Base-by-base conservation (phyloP, 2,797 vertebrate species). In the Emydoidea blandingii region DNA sequence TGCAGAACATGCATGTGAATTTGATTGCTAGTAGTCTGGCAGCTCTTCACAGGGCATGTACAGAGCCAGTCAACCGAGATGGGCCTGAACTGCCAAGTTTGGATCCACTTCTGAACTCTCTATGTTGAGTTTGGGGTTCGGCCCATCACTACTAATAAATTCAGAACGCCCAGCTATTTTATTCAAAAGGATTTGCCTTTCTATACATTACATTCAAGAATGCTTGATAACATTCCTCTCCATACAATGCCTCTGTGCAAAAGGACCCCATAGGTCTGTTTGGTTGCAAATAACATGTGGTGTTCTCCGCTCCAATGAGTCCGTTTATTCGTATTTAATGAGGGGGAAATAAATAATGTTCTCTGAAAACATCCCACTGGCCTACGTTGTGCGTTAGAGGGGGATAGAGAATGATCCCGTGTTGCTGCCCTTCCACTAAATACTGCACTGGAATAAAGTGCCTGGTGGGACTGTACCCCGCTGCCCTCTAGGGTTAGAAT, bases 301-400 rank as follows among this genome's bases (percentile, higher is more conserved):
- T 91, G 37, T 95, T 97, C 96, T 97, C 92, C 97, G 98, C 97
- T 98, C 91, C 94, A 96, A 87, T 96, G 96, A 87, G 91, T 97
- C 96, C 91, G 9, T 95, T 97, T 97, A 97, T 95, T 96, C 96
- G 95, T 84, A 91, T 97, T 97, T 97, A 98, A 97, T 78, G 93
- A 98, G 94, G 92, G 95, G 91, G 97, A 95, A 91, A 94, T 96
- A 98, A 97, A 97, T 98, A 97, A 96, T 62, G 76, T 89, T 97
- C 97, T 97, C 94, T 94, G 88, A 92, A 85, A 18, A 91, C 95
- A 85, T 83, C 65, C 2, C 94, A 92, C 87, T 62, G 2, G 79
- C 57, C 86, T 87, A 41, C 81, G 86, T 92, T 81, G 18, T 85
- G 76, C 54, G 94, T 94, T 91, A 2, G 3, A 85, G 83, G 52